phyloP scores from a whole-genome alignment of 2,113 vertebrate genomes.

The Phylloscopus trochiloides region DNA sequence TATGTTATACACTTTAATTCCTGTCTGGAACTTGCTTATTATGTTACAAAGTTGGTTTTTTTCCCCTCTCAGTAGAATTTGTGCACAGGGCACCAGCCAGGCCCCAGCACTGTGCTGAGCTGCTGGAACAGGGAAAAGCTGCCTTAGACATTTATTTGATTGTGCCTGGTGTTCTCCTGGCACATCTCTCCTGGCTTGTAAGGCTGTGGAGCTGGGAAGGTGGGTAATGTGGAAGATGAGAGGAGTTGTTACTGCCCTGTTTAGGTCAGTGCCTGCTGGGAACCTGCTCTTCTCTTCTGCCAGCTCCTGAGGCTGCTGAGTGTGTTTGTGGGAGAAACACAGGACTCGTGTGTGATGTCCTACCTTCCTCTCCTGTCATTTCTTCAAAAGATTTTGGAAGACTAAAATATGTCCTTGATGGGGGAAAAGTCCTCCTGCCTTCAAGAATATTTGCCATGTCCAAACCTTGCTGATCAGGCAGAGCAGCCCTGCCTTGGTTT shows the following conservation, averaged over 20 bases:
- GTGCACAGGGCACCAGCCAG: not conserved
- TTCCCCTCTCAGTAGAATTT: not conserved
- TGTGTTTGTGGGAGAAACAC: not conserved
- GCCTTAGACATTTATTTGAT: not conserved
- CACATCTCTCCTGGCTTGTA: not conserved
- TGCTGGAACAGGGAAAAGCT: not conserved
- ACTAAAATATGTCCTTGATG: not conserved
- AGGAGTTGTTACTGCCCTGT: rapidly evolving
- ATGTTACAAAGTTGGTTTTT: not conserved
- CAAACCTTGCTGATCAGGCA: not conserved
- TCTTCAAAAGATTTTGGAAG: not conserved
- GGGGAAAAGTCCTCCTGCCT: not conserved
- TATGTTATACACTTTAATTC: conserved; percentile 4
- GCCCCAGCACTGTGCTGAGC: not conserved
- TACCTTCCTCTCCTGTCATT: not conserved
- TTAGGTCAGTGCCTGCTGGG: not conserved
- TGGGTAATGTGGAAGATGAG: not conserved
- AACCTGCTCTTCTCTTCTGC: not conserved
- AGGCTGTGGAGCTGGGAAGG: not conserved
- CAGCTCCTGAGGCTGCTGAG: not conserved
- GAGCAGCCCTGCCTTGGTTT: not conserved
- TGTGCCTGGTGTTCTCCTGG: not conserved
- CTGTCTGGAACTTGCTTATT: conserved; percentile 44
- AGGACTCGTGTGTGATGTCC: rapidly evolving
- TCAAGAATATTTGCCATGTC: rapidly evolving